phyloP scores from a whole-genome alignment of 1,140 invertebrate genomes.

The Arctopsyche grandis region DNA sequence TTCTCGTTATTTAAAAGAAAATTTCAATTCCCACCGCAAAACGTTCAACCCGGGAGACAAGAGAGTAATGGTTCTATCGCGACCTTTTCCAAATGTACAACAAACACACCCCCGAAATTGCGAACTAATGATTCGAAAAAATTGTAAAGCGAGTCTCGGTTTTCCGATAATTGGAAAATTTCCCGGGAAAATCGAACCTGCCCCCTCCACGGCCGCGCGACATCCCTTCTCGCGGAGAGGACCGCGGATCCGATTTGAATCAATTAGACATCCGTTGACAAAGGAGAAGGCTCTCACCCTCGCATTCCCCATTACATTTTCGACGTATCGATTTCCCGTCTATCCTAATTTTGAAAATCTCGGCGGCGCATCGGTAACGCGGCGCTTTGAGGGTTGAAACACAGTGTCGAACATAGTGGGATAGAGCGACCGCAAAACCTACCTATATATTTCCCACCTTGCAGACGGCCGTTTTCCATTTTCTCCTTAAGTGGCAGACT shows the following conservation, averaged over 20 bases:
- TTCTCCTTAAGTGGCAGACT: not conserved
- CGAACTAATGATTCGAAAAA: conserved; percentile 53
- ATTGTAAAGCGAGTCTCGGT: conserved; percentile 44
- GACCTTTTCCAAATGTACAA: conserved; percentile 27
- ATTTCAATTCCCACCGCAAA: not conserved
- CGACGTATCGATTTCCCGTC: conserved; percentile 48
- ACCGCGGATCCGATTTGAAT: conserved; percentile 51
- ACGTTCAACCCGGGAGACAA: not conserved
- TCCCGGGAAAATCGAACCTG: conserved; percentile 22
- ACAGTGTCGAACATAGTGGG: not conserved
- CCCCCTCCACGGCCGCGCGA: not conserved
- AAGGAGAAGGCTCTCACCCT: conserved; percentile 10
- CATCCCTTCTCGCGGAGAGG: conserved; percentile 33
- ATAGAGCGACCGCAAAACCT: conserved; percentile 9
- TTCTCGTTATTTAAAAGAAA: not conserved
- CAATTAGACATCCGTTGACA: conserved; percentile 53
- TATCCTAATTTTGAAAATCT: conserved; percentile 43
- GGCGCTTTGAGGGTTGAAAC: not conserved
- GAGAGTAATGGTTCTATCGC: conserved; percentile 34
- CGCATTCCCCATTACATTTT: not conserved
- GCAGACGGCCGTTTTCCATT: conserved; percentile 15
- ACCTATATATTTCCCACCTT: not conserved
- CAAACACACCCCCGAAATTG: conserved; percentile 40
- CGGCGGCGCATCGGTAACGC: conserved; percentile 25
- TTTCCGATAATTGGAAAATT: conserved; percentile 53